Evolutionary conservation across 2,113 vertebrate species (phyloP).

Genomic region (Scophthalmus maximus): DNA sequence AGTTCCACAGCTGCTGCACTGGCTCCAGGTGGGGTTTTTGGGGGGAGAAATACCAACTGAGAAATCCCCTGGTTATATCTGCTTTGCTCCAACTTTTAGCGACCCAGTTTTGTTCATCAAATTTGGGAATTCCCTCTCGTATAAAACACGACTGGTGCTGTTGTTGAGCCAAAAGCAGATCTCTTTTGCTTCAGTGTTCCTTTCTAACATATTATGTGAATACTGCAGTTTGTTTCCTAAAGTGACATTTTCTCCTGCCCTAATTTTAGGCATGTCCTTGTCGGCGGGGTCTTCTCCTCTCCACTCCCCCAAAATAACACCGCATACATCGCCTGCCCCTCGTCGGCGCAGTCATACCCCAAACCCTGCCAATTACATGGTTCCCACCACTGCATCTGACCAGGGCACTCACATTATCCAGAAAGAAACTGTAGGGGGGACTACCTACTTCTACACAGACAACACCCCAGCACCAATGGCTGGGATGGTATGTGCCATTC

Average conservation of each 20-base stretch:
- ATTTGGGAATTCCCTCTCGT: constrained; percentile 15
- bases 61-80: constrained; percentile 1
- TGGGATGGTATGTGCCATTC: constrained; percentile 93
- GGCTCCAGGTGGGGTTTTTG: constrained; percentile 87
- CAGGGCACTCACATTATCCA: constrained; percentile 93
- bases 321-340: constrained; percentile 96
- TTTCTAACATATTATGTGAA: not conserved
- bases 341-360: constrained; percentile 98
- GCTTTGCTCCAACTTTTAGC: constrained; percentile 4
- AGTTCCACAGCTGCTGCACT: constrained; percentile 90
- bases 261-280: constrained; percentile 92
- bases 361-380: constrained; percentile 98
- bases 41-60: not conserved
- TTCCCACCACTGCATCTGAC: constrained; percentile 93
- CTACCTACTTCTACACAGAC: constrained; percentile 99
- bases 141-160: not conserved
- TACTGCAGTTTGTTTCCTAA: not conserved
- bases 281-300: constrained; percentile 98
- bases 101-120: constrained; percentile 29
- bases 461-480: constrained; percentile 93
- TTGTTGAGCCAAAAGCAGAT: constrained; percentile 4
- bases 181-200: not conserved
- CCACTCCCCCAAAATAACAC: constrained; percentile 99
- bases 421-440: constrained; percentile 98
- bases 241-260: constrained; percentile 3